A percentile compares a stretch with the other conserved stretches of the same genome.
These are phyloP conservation scores for Rhinichthys klamathensis DNA, from an alignment of 2,113 vertebrate genomes.

Conservation along the genomic window DNA sequence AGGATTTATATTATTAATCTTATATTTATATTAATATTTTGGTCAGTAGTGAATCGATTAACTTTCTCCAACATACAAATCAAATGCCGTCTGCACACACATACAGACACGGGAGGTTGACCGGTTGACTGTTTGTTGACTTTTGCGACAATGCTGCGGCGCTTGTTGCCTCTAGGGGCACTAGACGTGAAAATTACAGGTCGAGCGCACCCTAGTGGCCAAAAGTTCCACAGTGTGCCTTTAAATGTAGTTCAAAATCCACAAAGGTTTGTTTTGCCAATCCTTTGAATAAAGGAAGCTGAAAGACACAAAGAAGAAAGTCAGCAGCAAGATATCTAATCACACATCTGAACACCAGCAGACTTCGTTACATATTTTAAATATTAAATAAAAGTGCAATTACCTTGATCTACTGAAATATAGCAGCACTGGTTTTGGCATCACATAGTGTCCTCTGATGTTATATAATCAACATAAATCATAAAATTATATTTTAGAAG, in stretches of 20 bases:
- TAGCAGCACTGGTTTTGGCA: background rate
- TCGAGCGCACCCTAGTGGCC: too few species aligned
- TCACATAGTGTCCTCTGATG: background rate
- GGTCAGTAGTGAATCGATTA: too few species aligned
- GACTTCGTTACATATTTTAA: background rate
- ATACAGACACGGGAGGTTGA: too few species aligned
- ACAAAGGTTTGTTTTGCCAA: background rate
- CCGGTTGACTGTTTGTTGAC: too few species aligned
- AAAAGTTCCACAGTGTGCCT: too few species aligned
- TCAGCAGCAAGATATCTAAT: background rate
- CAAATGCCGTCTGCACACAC: too few species aligned
- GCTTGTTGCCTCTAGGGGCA: too few species aligned
- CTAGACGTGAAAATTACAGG: too few species aligned
- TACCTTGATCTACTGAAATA: background rate
- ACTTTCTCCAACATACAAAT: too few species aligned
- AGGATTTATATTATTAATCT: too few species aligned
- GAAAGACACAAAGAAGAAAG: background rate
- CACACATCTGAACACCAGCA: conserved; percentile 11
- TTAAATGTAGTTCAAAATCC: background rate
- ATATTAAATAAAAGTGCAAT: background rate
- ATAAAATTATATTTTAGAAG: background rate
- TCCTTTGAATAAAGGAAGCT: background rate
- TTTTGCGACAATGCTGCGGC: too few species aligned
- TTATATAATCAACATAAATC: background rate
- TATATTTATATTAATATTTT: too few species aligned